Conservation (phyloP, 92 coral and sea anemone genomes). For the Ricordea florida region DNA sequence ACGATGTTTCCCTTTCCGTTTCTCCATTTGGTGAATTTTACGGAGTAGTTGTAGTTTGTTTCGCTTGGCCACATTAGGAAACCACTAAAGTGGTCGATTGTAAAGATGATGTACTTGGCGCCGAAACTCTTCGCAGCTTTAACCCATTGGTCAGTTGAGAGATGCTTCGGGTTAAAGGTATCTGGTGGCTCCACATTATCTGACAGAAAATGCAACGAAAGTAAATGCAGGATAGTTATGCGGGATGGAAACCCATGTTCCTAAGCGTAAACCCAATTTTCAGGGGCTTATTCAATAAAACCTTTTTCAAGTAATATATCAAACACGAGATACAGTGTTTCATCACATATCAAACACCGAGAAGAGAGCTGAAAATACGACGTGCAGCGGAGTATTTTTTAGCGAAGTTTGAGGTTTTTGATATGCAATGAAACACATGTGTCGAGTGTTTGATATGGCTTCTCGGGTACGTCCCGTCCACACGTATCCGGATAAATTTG, state of each 20-base stretch:
- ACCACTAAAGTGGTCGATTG: conserved; percentile 82
- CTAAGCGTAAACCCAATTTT: background rate
- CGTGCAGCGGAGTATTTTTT: too few species aligned
- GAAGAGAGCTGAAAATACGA: too few species aligned
- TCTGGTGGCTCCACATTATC: conserved; percentile 70
- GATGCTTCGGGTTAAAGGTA: conserved; percentile 64
- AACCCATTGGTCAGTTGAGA: conserved; percentile 87
- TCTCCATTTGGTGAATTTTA: conserved; percentile 72
- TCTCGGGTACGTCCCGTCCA: too few species aligned
- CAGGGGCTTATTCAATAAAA: background rate
- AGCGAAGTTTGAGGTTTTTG: too few species aligned
- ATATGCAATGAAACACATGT: too few species aligned
- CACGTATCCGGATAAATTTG: too few species aligned
- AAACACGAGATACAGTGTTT: too few species aligned
- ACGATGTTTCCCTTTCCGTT: conserved; percentile 73
- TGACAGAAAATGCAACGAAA: background rate
- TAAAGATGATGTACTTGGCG: conserved; percentile 76
- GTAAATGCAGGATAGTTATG: background rate
- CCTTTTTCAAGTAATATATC: too few species aligned
- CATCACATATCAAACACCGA: too few species aligned
- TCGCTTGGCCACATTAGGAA: conserved; percentile 83
- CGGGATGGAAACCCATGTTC: background rate
- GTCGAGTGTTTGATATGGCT: too few species aligned
- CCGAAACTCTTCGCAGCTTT: conserved; percentile 78
- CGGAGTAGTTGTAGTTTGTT: conserved; percentile 74